Evolutionary conservation across 2,113 vertebrate species (phyloP).

Genomic region (Geococcyx californianus): DNA sequence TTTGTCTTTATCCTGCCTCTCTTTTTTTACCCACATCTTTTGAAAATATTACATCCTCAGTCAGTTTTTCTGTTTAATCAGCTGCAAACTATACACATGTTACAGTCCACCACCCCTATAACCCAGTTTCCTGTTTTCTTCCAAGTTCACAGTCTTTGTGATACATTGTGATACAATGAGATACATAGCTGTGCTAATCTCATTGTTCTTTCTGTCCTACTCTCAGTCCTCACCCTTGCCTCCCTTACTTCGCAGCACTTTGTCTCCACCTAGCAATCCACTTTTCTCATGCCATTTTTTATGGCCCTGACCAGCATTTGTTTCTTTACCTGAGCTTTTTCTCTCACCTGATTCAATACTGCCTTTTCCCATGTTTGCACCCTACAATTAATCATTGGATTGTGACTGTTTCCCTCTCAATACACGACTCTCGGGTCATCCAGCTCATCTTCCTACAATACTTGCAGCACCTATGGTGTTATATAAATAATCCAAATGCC

Average conservation of each 20-base stretch:
- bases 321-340: not conserved
- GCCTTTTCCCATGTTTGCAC: not conserved
- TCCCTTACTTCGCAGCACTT: not conserved
- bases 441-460: not conserved
- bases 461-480: not conserved
- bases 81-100: not conserved
- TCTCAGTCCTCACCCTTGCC: not conserved
- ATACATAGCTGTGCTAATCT: not conserved
- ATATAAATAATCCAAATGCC: constrained; percentile 14
- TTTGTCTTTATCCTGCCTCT: not conserved
- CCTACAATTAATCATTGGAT: not conserved
- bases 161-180: no score
- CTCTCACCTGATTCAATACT: not conserved
- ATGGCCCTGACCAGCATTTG: not conserved
- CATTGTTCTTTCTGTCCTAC: not conserved
- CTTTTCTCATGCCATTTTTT: not conserved
- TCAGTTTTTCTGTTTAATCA: not conserved
- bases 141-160: not conserved
- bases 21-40: not conserved
- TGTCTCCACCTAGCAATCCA: constrained; percentile 30
- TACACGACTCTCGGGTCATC: not conserved
- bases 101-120: not conserved
- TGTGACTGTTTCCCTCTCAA: not conserved
- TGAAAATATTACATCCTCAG: not conserved
- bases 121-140: constrained; percentile 2